phyloP scores from a whole-genome alignment of 2,888 invertebrate species.

The Sericinus montela region DNA sequence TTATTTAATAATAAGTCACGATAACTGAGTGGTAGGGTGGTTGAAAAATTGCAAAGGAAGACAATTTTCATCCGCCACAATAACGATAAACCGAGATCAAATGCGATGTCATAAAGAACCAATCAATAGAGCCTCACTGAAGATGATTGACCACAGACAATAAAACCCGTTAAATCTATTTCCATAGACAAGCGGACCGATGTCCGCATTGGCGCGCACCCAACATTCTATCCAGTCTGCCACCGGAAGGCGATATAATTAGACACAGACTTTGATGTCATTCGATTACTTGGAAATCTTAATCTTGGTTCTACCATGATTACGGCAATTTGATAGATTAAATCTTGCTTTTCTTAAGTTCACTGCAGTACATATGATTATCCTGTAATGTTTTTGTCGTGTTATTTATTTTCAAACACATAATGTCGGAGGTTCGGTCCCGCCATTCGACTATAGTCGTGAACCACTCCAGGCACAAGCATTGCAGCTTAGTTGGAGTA shows the following conservation, averaged over 20 bases:
- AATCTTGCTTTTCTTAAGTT: background rate
- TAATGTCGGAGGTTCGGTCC: too few relatives aligned
- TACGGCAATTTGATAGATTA: slow-evolving; percentile 16
- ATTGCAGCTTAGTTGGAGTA: too few relatives aligned
- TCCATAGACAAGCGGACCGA: slow-evolving; percentile 31
- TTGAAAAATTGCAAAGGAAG: too few relatives aligned
- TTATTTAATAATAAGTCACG: too few relatives aligned
- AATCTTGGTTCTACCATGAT: slow-evolving; percentile 6
- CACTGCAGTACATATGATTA: too few relatives aligned
- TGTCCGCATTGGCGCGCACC: slow-evolving; percentile 35
- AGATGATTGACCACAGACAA: slow-evolving; percentile 31
- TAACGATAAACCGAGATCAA: background rate
- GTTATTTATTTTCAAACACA: too few relatives aligned
- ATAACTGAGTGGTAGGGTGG: too few relatives aligned
- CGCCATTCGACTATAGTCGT: too few relatives aligned
- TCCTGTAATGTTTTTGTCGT: too few relatives aligned
- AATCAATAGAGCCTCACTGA: slow-evolving; percentile 11
- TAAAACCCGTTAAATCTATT: slow-evolving; percentile 38
- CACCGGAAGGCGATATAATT: slow-evolving; percentile 33
- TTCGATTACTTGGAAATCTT: slow-evolving; percentile 24
- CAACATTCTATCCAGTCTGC: slow-evolving; percentile 33
- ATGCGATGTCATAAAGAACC: slow-evolving; percentile 6
- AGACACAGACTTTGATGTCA: slow-evolving; percentile 31
- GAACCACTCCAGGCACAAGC: too few relatives aligned
- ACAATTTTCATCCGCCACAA: too few relatives aligned